phyloP scores from a whole-genome alignment of 2,888 invertebrate genomes.

The Xestia xanthographa region DNA sequence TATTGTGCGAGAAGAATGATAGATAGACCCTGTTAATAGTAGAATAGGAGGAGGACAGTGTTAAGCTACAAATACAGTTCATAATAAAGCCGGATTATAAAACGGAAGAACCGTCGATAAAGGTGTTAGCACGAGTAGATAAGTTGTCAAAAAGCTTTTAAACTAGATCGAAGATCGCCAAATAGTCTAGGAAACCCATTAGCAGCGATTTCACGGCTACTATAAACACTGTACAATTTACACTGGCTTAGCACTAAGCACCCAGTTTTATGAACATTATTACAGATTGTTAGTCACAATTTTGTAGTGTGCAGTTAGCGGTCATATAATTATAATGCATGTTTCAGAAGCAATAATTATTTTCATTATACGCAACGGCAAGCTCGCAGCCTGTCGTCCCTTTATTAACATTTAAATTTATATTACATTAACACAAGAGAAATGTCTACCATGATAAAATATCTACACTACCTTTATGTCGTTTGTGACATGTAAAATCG shows the following conservation, averaged over 20 bases:
- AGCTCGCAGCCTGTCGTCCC: constrained; percentile 81
- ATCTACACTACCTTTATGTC: constrained; percentile 79
- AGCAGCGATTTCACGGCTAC: constrained; percentile 72
- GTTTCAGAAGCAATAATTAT: constrained; percentile 80
- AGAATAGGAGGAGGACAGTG: not conserved
- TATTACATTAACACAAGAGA: constrained; percentile 81
- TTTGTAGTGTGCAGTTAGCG: constrained; percentile 70
- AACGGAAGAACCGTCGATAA: constrained; percentile 68
- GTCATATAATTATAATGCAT: constrained; percentile 79
- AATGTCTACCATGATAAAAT: constrained; percentile 81
- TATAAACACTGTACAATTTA: constrained; percentile 64
- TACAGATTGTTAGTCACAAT: constrained; percentile 65
- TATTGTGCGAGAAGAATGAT: constrained; percentile 17
- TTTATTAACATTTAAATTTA: constrained; percentile 86
- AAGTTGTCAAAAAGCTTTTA: constrained; percentile 89
- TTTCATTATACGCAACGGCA: constrained; percentile 79
- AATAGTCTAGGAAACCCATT: constrained; percentile 84
- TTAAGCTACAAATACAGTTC: constrained; percentile 28
- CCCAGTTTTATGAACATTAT: constrained; percentile 56
- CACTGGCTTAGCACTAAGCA: constrained; percentile 57
- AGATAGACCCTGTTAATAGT: constrained; percentile 11
- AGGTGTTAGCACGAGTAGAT: constrained; percentile 78
- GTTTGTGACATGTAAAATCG: constrained; percentile 78
- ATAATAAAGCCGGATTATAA: constrained; percentile 50
- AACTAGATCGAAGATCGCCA: constrained; percentile 80